Conservation (phyloP, 2,797 vertebrate genomes). For the Sciaenops ocellatus region DNA sequence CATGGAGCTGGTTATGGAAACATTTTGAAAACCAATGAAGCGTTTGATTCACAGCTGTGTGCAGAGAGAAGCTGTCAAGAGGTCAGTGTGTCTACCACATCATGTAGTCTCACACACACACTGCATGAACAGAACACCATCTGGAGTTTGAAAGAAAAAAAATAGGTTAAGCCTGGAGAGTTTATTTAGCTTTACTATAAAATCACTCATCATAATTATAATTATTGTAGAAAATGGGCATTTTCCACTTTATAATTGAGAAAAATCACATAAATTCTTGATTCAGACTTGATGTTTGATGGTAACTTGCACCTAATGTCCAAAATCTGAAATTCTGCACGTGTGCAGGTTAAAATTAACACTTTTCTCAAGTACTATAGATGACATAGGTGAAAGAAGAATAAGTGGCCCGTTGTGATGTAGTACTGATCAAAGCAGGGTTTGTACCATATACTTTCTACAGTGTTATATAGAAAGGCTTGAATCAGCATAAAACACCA, state of each 20-base stretch:
- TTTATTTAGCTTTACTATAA: slow-evolving; percentile 41
- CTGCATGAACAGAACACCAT: slow-evolving; percentile 57
- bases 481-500: slow-evolving; percentile 78
- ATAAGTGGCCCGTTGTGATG: slow-evolving; percentile 37
- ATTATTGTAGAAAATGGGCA: slow-evolving; percentile 10
- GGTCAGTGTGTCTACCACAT: slow-evolving; percentile 66
- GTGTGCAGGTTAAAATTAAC: slow-evolving; percentile 8
- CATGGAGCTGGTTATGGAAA: slow-evolving; percentile 60
- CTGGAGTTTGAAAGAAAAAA: slow-evolving; percentile 49
- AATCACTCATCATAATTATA: slow-evolving; percentile 25
- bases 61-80: slow-evolving; percentile 57
- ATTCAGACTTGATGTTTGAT: slow-evolving; percentile 4
- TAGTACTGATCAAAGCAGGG: slow-evolving; percentile 53
- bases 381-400: slow-evolving; percentile 43
- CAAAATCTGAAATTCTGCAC: neutral
- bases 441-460: slow-evolving; percentile 64
- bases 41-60: slow-evolving; percentile 71
- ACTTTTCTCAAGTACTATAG: neutral
- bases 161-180: slow-evolving; percentile 26
- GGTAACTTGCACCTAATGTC: neutral
- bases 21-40: slow-evolving; percentile 64
- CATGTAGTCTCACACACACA: slow-evolving; percentile 50
- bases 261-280: neutral
- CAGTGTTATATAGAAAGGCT: slow-evolving; percentile 64
- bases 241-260: neutral